Evolutionary conservation across 2,888 invertebrate species (phyloP).

Genomic region (Caenorhabditis sp.): DNA sequence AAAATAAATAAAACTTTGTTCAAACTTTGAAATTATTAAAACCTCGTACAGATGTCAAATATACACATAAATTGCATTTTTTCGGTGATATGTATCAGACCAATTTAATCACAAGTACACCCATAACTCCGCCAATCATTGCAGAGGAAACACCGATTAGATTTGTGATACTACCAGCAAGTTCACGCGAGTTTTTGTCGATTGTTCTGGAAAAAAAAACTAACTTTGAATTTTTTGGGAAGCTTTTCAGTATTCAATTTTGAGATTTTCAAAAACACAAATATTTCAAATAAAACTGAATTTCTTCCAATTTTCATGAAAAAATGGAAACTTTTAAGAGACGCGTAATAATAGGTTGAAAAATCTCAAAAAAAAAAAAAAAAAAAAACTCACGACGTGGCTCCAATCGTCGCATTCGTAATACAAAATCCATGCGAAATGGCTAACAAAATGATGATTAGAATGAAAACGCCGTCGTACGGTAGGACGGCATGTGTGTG

Average conservation of each 20-base stretch:
- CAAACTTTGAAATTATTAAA: background rate
- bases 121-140: slow-evolving; percentile 38
- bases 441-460: slow-evolving; percentile 45
- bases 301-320: no score
- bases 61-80: background rate
- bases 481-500: slow-evolving; percentile 46
- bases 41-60: background rate
- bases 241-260: no score
- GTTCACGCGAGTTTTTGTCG: slow-evolving; percentile 25
- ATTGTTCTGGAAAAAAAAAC: slow-evolving; percentile 15
- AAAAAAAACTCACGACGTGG: slow-evolving; percentile 30
- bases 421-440: slow-evolving; percentile 51
- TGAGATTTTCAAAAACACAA: no score
- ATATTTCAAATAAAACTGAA: no score
- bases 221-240: no score
- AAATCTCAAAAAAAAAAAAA: background rate
- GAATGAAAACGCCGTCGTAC: slow-evolving; percentile 51
- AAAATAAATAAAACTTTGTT: slow-evolving; percentile 1
- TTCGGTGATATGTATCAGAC: slow-evolving; percentile 14
- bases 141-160: slow-evolving; percentile 44
- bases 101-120: slow-evolving; percentile 39
- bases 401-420: slow-evolving; percentile 43
- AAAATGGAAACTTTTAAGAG: no score
- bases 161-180: slow-evolving; percentile 40
- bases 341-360: no score